Conservation (phyloP, 2,888 invertebrate genomes). For the Dryococelus australis region DNA sequence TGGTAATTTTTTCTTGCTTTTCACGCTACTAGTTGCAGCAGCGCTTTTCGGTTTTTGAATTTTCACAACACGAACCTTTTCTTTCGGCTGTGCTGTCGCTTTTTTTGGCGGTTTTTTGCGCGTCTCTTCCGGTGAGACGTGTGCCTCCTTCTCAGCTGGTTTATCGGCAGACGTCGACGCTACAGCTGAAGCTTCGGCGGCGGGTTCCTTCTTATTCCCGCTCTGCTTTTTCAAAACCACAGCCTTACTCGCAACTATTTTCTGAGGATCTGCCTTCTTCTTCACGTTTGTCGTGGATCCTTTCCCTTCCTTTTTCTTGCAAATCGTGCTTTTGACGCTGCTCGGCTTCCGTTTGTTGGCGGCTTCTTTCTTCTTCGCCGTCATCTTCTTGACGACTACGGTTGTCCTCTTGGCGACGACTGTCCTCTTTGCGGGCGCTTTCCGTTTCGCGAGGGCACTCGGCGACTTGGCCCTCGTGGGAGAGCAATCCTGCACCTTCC, state of each 20-base stretch:
- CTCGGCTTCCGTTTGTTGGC: background rate
- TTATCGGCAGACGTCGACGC: background rate
- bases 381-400: background rate
- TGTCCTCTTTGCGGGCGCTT: background rate
- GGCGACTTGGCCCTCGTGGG: background rate
- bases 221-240: background rate
- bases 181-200: background rate
- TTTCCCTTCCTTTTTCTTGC: constrained; percentile 4
- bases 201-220: background rate
- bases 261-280: background rate
- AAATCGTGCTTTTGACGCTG: background rate
- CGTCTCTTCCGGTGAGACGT: background rate
- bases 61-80: background rate
- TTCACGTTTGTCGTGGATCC: background rate
- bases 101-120: background rate
- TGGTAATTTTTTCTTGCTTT: background rate
- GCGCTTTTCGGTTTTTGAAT: background rate
- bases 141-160: background rate
- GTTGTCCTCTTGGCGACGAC: background rate
- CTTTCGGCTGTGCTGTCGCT: background rate
- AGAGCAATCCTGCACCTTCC: background rate
- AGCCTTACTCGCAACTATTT: background rate
- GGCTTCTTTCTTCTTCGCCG: constrained; percentile 9
- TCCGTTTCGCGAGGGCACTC: background rate
- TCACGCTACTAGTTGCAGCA: background rate